Base-by-base conservation (phyloP, 2,113 vertebrate species). In the Ptilorrhoa leucosticta region DNA sequence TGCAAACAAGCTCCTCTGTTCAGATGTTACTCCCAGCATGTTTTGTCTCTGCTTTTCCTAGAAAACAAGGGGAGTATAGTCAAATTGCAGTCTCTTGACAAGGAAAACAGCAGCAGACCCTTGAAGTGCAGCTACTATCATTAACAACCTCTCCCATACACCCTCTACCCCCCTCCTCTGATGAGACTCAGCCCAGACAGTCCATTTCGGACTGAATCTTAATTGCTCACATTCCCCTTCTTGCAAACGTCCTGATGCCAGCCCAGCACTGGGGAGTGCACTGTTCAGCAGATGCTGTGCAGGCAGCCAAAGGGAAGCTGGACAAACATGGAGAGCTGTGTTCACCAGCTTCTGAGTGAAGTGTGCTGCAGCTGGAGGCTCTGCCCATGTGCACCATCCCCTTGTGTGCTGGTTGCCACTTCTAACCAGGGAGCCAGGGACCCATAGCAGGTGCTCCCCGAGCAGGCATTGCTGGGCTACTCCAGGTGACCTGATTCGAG, bases 41-140 rank as follows among this genome's bases (percentile, higher is more conserved):
- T 97, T 97, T 84, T 98, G 98, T 93, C 98, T 98, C 96, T 98
- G 98, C 85, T 99, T 99, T 97, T 98, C 98, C 98, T 98, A 96
- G 85, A 98, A 97, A 90, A 98, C 44, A 96, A 88, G 80, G 90
- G 58, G 77, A 60, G 54, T 39, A 93, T 10, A 72, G 66, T 94
- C 37, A 83, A 70, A 30, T 15, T 68, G 20, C 54, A 54, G 51
- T 37, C 79, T 84, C 80, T 13, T n/a, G 51, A 90, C 47, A 85
- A 90, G 48, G n/a, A 83, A 71, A 86, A 70, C 7, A 86, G 57
- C 60, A 86, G 68, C 71, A 78, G 60, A 80, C 27, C 35, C 61
- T 17, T 54, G 27, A 81, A 76, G 64, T 10, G 22, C 31, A 85
- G 57, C 61, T 48, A 61, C 64, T n/a, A 80, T 35, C 64, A 69